A percentile compares a stretch with the other conserved stretches of the same genome.
Conservation (phyloP, 2,113 vertebrate genomes). For the Hemibagrus wyckioides region DNA sequence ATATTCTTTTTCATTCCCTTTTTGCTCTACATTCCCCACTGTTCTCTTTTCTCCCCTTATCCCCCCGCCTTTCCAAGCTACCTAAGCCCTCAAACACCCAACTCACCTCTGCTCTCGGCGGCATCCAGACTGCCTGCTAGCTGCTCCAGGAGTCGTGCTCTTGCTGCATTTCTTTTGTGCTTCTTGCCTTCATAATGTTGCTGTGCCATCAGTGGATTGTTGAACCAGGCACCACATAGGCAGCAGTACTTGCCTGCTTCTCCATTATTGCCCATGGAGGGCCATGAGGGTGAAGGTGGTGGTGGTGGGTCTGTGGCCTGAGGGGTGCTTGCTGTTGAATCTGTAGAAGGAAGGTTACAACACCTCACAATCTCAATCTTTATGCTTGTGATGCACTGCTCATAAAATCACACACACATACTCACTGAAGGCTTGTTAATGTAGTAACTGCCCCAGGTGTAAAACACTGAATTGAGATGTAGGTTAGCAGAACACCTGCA, state of each 20-base stretch:
- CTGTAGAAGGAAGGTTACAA: slow-evolving; percentile 51
- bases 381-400: background rate
- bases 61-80: background rate
- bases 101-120: slow-evolving; percentile 77
- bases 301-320: slow-evolving; percentile 64
- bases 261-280: slow-evolving; percentile 64
- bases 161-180: slow-evolving; percentile 78
- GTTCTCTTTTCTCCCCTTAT: background rate
- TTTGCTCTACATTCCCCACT: background rate
- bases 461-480: background rate
- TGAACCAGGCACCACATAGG: slow-evolving; percentile 81
- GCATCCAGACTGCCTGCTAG: slow-evolving; percentile 77
- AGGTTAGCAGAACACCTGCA: slow-evolving; percentile 40
- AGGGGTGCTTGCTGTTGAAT: slow-evolving; percentile 71
- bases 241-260: slow-evolving; percentile 80
- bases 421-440: background rate
- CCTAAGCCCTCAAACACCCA: background rate
- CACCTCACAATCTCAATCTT: background rate
- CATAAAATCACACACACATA: background rate
- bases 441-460: background rate
- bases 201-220: slow-evolving; percentile 83
- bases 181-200: slow-evolving; percentile 84
- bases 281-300: slow-evolving; percentile 59
- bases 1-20: background rate
- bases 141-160: slow-evolving; percentile 77